These are phyloP conservation scores for Dolichallabes microphthalmus DNA, from an alignment of 2,113 vertebrate species.

Conservation along the genomic window DNA sequence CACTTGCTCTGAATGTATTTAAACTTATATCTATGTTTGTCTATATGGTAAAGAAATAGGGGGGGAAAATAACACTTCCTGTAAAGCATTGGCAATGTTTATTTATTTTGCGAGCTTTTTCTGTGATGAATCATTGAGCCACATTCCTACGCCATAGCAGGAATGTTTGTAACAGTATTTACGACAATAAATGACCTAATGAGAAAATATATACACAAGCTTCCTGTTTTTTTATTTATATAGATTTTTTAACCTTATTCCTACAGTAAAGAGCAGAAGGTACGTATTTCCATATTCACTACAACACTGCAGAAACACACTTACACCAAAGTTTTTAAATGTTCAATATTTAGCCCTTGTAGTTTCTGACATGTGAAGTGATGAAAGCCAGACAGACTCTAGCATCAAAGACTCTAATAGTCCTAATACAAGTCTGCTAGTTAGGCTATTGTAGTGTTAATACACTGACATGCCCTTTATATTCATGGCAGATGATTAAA, in stretches of 20 bases:
- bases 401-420: no score
- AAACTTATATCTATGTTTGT: constrained; percentile 72
- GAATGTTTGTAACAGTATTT: constrained; percentile 86
- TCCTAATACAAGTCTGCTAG: not conserved
- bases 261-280: not conserved
- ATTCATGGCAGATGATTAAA: not conserved
- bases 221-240: constrained; percentile 28
- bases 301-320: not conserved
- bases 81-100: constrained; percentile 71
- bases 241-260: not conserved
- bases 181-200: constrained; percentile 82
- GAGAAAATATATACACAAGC: constrained; percentile 51
- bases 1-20: constrained; percentile 90
- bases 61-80: constrained; percentile 57
- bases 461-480: not conserved
- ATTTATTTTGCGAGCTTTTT: constrained; percentile 72
- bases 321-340: not conserved
- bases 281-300: not conserved
- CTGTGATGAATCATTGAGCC: constrained; percentile 82
- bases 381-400: not conserved
- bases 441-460: not conserved
- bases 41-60: constrained; percentile 56
- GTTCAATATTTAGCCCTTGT: not conserved
- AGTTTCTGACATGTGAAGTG: not conserved
- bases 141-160: constrained; percentile 80